Conservation (phyloP, 2,113 vertebrate genomes). For the Amphiprion percula region DNA sequence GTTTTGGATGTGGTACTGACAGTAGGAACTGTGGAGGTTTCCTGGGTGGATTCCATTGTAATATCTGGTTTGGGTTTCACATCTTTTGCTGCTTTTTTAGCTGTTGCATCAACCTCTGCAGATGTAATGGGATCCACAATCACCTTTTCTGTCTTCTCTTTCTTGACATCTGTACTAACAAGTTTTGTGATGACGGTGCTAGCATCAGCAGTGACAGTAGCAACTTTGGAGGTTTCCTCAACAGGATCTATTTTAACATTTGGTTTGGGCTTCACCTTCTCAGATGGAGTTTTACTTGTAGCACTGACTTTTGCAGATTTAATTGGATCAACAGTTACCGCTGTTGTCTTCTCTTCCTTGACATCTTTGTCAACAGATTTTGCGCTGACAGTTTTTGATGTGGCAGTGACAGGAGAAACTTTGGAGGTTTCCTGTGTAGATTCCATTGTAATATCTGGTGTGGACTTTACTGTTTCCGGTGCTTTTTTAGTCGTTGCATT, state of each 20-base stretch:
- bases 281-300: background rate
- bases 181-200: background rate
- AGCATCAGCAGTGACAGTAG: background rate
- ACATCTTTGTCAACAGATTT: background rate
- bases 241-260: background rate
- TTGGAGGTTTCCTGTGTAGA: background rate
- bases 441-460: too few relatives aligned
- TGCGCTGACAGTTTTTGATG: background rate
- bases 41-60: constrained; percentile 7
- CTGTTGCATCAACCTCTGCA: constrained; percentile 1
- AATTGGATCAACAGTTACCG: constrained; percentile 1
- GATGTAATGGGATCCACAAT: constrained; percentile 7
- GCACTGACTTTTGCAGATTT: background rate
- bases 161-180: constrained; percentile 23
- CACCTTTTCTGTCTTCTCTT: constrained; percentile 32
- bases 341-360: constrained; percentile 3
- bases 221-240: constrained; percentile 15
- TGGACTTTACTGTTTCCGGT: too few relatives aligned
- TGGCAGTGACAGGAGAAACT: background rate
- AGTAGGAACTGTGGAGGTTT: constrained; percentile 4
- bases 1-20: background rate
- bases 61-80: constrained; percentile 18
- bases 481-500: too few relatives aligned
- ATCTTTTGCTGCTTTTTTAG: constrained; percentile 14
- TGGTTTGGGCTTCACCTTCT: background rate